Percentiles rank a stretch among this genome's conserved stretches.
phyloP scores from a whole-genome alignment of 2,888 invertebrate genomes.

The Coleophora flavipennella region DNA sequence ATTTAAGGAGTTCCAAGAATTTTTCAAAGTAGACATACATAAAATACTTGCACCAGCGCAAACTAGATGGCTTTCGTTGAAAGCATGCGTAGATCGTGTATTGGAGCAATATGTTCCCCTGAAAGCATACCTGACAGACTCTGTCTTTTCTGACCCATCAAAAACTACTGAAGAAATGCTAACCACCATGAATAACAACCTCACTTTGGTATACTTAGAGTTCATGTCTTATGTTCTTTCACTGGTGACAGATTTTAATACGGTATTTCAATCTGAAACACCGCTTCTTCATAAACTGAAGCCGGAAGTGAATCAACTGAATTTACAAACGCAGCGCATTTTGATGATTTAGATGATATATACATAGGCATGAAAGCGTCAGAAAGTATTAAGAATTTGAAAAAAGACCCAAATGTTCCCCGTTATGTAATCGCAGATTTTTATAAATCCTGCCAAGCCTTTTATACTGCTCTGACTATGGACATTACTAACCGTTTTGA shows the following conservation, averaged over 20 bases:
- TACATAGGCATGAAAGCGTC: neutral
- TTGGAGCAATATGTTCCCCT: conserved; percentile 30
- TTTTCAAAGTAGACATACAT: conserved; percentile 28
- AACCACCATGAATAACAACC: conserved; percentile 12
- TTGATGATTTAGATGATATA: conserved; percentile 1
- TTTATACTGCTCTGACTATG: neutral
- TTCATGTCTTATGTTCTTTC: conserved; percentile 11
- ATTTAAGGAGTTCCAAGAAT: conserved; percentile 27
- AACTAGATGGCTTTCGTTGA: conserved; percentile 31
- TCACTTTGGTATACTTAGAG: conserved; percentile 13
- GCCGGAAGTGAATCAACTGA: conserved; percentile 8
- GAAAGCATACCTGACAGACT: conserved; percentile 20
- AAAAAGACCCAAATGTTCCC: neutral
- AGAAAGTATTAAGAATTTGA: neutral
- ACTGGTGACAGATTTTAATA: conserved; percentile 3
- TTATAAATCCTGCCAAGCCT: neutral
- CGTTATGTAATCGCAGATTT: neutral
- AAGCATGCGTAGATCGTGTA: conserved; percentile 28
- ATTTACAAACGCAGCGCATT: neutral
- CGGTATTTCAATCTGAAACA: conserved; percentile 5
- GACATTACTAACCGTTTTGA: conserved; percentile 2
- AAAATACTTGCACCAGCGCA: conserved; percentile 18
- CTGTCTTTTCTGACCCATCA: conserved; percentile 20
- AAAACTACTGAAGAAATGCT: conserved; percentile 15
- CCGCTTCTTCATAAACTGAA: conserved; percentile 9